Conservation (phyloP, 2,888 invertebrate genomes). For the Campopleginae sp. region DNA sequence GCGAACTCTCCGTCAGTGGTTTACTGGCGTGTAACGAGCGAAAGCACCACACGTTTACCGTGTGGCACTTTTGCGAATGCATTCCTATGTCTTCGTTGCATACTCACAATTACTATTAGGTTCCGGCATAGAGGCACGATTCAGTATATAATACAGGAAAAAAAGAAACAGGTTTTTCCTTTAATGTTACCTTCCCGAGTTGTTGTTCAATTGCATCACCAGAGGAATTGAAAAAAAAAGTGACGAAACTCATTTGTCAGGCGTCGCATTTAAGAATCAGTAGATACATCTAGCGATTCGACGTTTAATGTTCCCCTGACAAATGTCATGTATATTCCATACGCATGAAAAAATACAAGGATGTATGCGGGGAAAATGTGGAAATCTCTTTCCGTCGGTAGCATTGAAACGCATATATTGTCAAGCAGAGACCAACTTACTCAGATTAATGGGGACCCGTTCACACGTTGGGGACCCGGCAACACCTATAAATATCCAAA, state of each 20-base stretch:
- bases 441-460: constrained; percentile 58
- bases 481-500: constrained; percentile 57
- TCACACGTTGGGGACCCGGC: constrained; percentile 39
- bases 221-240: neutral
- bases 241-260: neutral
- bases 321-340: neutral
- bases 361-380: constrained; percentile 18
- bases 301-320: constrained; percentile 9
- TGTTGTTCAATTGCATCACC: neutral
- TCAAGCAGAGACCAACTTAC: constrained; percentile 26
- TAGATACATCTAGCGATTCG: neutral
- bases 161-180: neutral
- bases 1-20: constrained; percentile 42
- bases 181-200: neutral
- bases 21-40: constrained; percentile 45
- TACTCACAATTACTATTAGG: neutral
- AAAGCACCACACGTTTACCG: constrained; percentile 50
- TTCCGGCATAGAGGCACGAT: neutral
- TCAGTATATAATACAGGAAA: neutral
- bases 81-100: constrained; percentile 33
- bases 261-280: neutral
- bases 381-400: constrained; percentile 16
- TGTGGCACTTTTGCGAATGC: constrained; percentile 45
- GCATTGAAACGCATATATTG: constrained; percentile 32
- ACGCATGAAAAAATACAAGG: constrained; percentile 11